Evolutionary conservation across 2,888 invertebrate species (phyloP), one percentile per base, ranked within the genome.

Genomic region (Acronicta psi): DNA sequence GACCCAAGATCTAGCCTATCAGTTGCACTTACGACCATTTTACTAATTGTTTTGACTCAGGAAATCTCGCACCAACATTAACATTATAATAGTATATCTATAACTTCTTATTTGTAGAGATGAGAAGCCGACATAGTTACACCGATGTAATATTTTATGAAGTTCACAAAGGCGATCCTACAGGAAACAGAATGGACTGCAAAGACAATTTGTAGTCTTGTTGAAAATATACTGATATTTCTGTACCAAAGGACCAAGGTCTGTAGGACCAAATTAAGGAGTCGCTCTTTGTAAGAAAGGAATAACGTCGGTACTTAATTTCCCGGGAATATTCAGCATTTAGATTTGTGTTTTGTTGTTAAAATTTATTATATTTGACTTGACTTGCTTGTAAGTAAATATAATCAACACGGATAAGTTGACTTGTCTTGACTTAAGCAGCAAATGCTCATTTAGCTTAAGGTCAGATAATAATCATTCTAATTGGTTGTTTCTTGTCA

Each of bases 141-240:
- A 56, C 47, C 53, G 40, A 59, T 52, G 73, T 70, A 59, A 70
- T 62, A 75, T 65, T 72, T 75, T 62, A 72, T 72, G 54, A 63
- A 68, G 59, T 70, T 59, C 59, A 74, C 69, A 73, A 68, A 71
- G 79, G 56, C 53, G 73, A 79, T 69, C 66, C 65, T 71, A 74
- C 75, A 71, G 77, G 75, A 80, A 79, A 72, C 77, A 46, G 66
- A 62, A 65, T 68, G 68, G 72, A 73, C 74, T 75, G 69, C 72
- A 72, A 49, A 71, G 77, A 77, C 83, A 82, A 82, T 83, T 83
- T 79, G 81, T 77, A 64, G 55, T 49, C 59, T 61, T 34, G 49
- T 54, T 47, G 66, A 59, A 78, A 80, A 78, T 76, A 69, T 65
- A 73, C 72, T 60, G 62, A 69, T 70, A 81, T 79, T 75, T 71